phyloP scores from a whole-genome alignment of 2,797 vertebrate genomes.

The Balearica regulorum region DNA sequence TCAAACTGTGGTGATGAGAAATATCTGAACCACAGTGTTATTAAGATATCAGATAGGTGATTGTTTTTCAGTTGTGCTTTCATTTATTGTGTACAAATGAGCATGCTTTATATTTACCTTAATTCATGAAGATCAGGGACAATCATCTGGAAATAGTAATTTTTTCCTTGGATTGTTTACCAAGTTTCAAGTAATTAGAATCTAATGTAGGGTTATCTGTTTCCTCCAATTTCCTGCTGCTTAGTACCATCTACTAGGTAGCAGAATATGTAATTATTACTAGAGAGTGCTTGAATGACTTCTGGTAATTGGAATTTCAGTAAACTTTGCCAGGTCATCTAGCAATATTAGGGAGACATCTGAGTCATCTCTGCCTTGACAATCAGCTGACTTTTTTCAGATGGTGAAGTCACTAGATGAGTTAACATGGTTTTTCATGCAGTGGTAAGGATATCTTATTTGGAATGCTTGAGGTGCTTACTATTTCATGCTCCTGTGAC shows the following conservation, averaged over 20 bases:
- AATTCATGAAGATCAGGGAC: neutral
- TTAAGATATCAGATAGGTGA: neutral
- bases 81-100: neutral
- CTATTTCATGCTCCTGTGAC: neutral
- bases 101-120: neutral
- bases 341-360: neutral
- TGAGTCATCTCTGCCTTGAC: neutral
- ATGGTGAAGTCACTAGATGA: neutral
- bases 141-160: neutral
- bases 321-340: conserved; percentile 1
- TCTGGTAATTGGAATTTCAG: conserved; percentile 35
- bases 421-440: neutral
- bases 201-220: neutral
- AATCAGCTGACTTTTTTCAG: neutral
- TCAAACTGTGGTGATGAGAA: neutral
- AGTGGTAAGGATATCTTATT: neutral
- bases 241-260: neutral
- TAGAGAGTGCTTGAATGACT: neutral
- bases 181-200: neutral
- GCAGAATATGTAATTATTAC: neutral
- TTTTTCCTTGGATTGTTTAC: neutral
- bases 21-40: neutral
- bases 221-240: neutral
- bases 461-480: neutral
- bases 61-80: neutral